Percentiles rank a stretch among this genome's conserved stretches.
Evolutionary conservation across 2,888 invertebrate species (phyloP).

Genomic region (Oxycera nigricornis): DNA sequence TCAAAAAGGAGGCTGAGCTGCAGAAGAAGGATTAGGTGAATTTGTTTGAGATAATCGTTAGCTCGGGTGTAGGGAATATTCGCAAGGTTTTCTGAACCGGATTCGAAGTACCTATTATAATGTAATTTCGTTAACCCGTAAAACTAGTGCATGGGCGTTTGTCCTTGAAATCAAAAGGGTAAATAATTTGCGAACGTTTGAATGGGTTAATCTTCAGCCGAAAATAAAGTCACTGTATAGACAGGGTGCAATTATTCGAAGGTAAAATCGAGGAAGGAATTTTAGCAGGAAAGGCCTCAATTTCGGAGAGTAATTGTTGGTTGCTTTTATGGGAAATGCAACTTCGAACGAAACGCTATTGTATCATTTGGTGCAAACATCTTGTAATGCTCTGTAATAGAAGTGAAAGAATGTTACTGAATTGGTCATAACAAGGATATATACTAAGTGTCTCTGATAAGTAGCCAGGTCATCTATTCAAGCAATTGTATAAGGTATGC

Average conservation of each 20-base stretch:
- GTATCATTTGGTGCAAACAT: slow-evolving; percentile 8
- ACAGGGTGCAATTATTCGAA: slow-evolving; percentile 3
- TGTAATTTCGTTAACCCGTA: slow-evolving; percentile 31
- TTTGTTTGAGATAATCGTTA: slow-evolving; percentile 39
- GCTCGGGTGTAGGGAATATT: background rate
- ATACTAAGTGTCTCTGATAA: too few relatives aligned
- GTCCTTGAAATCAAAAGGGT: slow-evolving; percentile 36
- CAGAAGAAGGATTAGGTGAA: slow-evolving; percentile 34
- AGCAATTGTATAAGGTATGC: too few relatives aligned
- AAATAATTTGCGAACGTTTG: slow-evolving; percentile 32
- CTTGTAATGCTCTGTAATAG: slow-evolving; percentile 29
- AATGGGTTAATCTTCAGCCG: slow-evolving; percentile 10
- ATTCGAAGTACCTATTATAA: slow-evolving; percentile 29
- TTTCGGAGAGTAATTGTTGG: background rate
- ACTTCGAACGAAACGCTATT: slow-evolving; percentile 29
- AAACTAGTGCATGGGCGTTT: slow-evolving; percentile 34
- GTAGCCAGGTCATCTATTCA: too few relatives aligned
- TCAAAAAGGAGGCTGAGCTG: slow-evolving; percentile 21
- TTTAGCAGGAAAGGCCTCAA: slow-evolving; percentile 12
- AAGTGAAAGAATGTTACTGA: slow-evolving; percentile 2
- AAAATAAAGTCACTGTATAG: background rate
- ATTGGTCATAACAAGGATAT: too few relatives aligned
- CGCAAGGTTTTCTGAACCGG: background rate
- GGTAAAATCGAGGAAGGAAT: slow-evolving; percentile 8
- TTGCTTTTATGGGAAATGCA: slow-evolving; percentile 2